Conservation (phyloP, 1,140 invertebrate species). For the Heliconius hewitsoni region DNA sequence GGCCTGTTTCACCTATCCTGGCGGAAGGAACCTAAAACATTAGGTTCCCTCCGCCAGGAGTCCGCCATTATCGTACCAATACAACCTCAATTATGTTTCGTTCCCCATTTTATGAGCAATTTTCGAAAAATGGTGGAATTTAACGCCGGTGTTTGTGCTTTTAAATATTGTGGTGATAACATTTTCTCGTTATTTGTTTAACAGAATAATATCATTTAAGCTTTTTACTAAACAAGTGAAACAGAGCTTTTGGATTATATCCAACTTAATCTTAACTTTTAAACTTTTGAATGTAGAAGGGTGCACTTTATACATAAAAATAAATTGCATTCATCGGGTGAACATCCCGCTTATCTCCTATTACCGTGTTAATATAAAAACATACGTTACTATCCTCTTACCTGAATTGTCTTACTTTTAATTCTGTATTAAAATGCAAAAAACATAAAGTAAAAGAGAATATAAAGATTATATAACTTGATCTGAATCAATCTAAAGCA, state of each 20-base stretch:
- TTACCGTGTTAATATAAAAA: background rate
- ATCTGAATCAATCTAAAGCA: too few species aligned
- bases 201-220: background rate
- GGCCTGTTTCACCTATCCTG: too few species aligned
- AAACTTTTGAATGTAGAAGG: background rate
- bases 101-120: too few species aligned
- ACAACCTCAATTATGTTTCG: too few species aligned
- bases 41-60: too few species aligned
- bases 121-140: too few species aligned
- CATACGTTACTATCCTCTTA: background rate
- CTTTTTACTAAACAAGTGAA: background rate
- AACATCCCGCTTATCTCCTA: background rate
- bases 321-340: slow-evolving; percentile 3
- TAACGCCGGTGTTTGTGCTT: too few species aligned
- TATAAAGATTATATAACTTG: too few species aligned
- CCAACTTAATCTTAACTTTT: background rate
- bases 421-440: background rate
- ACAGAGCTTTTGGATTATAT: background rate
- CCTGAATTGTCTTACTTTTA: background rate
- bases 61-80: too few species aligned
- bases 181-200: background rate
- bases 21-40: too few species aligned
- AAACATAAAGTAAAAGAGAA: background rate
- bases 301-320: background rate
- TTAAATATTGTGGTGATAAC: too few species aligned